Conservation (phyloP, 2,797 vertebrate species). For the Sebastes nivosus region DNA sequence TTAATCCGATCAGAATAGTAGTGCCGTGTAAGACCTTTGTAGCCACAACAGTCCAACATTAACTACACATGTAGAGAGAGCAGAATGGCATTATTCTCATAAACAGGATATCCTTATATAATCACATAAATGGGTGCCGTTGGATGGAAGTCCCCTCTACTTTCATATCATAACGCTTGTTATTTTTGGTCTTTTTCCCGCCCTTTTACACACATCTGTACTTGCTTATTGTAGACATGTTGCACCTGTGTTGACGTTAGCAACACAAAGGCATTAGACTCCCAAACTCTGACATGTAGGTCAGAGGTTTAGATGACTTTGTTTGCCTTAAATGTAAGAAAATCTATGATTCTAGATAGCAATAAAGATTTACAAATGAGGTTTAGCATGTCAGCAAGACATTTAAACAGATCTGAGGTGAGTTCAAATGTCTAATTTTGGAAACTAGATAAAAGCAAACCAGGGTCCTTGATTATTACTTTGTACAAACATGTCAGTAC, state of each 20-base stretch:
- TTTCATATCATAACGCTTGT: neutral
- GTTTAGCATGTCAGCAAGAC: neutral
- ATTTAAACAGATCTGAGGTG: neutral
- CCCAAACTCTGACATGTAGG: neutral
- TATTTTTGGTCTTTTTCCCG: neutral
- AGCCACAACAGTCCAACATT: neutral
- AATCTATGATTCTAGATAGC: neutral
- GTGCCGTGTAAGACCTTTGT: neutral
- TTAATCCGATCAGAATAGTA: neutral
- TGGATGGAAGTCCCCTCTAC: slow-evolving; percentile 20
- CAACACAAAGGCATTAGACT: neutral
- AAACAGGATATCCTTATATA: slow-evolving; percentile 41
- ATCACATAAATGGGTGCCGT: slow-evolving; percentile 11
- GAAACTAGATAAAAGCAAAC: neutral
- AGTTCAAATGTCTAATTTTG: neutral
- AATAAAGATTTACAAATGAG: neutral
- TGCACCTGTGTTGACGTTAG: slow-evolving; percentile 49
- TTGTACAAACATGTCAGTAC: neutral
- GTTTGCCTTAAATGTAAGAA: neutral
- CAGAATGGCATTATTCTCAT: neutral
- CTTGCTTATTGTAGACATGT: slow-evolving; percentile 8
- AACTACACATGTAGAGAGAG: neutral
- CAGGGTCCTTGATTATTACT: neutral
- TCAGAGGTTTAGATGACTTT: neutral
- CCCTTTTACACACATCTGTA: slow-evolving; percentile 16